Percentiles rank a stretch among this genome's conserved stretches.
These are phyloP conservation scores for Norana najaformis DNA, from an alignment of 2,888 invertebrate species.

Conservation along the genomic window DNA sequence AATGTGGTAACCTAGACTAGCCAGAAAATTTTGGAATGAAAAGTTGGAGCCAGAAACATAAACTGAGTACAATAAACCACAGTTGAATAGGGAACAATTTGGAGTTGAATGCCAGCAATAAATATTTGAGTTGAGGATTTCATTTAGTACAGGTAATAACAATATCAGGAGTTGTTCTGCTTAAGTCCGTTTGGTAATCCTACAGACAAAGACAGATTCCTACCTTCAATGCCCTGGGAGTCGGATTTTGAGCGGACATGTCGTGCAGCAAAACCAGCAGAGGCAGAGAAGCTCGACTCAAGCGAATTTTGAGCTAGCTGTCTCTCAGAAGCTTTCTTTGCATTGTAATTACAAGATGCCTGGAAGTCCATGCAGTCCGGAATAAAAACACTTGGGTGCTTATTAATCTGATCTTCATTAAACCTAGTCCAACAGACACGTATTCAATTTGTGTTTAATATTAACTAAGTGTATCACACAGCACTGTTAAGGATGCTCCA, in stretches of 20 bases:
- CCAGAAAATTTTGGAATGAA: too few species aligned
- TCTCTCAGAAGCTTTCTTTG: not conserved
- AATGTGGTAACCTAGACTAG: too few species aligned
- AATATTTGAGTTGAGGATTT: not conserved
- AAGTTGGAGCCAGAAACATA: too few species aligned
- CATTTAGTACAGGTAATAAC: not conserved
- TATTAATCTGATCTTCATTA: not conserved
- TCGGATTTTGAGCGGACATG: conserved; percentile 7
- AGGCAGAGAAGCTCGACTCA: not conserved
- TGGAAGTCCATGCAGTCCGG: not conserved
- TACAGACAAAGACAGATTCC: not conserved
- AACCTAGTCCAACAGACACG: not conserved
- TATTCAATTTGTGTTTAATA: too few species aligned
- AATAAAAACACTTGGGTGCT: not conserved
- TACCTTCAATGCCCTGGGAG: not conserved
- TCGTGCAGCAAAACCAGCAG: not conserved
- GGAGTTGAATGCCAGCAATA: not conserved
- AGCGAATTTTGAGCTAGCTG: not conserved
- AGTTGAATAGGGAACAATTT: not conserved
- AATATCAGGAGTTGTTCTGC: not conserved
- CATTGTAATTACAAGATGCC: not conserved
- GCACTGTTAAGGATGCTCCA: not conserved
- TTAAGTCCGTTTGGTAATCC: not conserved
- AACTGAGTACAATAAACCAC: too few species aligned
- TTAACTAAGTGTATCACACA: not conserved